Conservation (phyloP, 2,113 vertebrate species). For the Barbus barbus region DNA sequence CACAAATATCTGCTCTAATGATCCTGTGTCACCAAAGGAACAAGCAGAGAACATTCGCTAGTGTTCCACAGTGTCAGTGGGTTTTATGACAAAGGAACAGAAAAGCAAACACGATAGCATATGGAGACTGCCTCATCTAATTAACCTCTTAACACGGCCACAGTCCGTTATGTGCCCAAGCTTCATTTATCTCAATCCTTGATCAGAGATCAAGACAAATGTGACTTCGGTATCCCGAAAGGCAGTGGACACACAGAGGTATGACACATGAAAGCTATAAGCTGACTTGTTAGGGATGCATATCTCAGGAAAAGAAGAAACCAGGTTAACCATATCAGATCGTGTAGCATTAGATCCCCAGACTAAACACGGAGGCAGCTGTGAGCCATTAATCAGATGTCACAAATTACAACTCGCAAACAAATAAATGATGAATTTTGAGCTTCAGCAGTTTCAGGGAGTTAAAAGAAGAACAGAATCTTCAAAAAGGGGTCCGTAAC, state of each 20-base stretch:
- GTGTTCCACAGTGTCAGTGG: not conserved
- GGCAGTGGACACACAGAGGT: not conserved
- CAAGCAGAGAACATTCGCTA: not conserved
- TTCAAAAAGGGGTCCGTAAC: not conserved
- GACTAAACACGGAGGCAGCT: not conserved
- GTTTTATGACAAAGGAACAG: not conserved
- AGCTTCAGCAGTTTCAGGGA: not conserved
- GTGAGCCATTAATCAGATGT: not conserved
- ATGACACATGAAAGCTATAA: conserved; percentile 39
- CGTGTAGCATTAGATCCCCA: conserved; percentile 8
- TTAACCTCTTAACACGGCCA: conserved; percentile 22
- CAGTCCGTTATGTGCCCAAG: not conserved
- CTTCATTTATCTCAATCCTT: conserved; percentile 22
- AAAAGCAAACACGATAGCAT: not conserved
- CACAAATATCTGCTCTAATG: not conserved
- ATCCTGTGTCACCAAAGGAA: not conserved
- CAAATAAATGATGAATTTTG: not conserved
- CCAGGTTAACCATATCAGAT: conserved; percentile 42
- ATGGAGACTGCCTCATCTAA: not conserved
- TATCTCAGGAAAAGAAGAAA: conserved; percentile 37
- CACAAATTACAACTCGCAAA: not conserved
- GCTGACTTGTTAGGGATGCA: not conserved
- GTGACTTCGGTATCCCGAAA: conserved; percentile 24
- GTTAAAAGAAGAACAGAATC: not conserved
- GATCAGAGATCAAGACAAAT: conserved; percentile 36